Evolutionary conservation across 1,140 invertebrate genomes (phyloP), one percentile per base, ranked within the genome.

Genomic region (Euwallacea similis): DNA sequence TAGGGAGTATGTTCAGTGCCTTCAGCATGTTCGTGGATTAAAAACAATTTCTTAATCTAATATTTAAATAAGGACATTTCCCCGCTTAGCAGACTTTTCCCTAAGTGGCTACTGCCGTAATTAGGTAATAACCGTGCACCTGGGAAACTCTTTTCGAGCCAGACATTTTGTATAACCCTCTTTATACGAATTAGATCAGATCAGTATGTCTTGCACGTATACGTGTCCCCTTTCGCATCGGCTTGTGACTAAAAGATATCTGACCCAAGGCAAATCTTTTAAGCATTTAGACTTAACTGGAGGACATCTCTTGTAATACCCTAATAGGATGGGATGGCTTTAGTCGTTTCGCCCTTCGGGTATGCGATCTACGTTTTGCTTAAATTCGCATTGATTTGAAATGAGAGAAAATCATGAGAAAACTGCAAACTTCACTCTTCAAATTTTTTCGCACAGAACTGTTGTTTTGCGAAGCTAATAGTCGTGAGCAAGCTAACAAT

Each of bases 241-340:
- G 56, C 11, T 44, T 33, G 21, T 33, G 21, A 33, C 21, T 56
- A 42, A 56, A 58, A 68, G 55, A 68, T 68, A 33, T 59, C 66
- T 68, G 55, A 68, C 55, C 66, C 56, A 50, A 60, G 56, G 56
- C 55, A 60, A 68, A 68, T 68, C 66, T 68, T 68, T 68, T 68
- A 68, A 68, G 66, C 66, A 68, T 68, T 68, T 68, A 68, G 66
- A 47, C 55, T 68, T 68, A 68, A 68, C 55, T 68, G 66, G 33
- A 60, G 43, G 56, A 68, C 56, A 60, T 59, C 55, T 68, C 55
- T 68, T 68, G 55, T 60, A 68, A 68, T 55, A 55, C 64, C 53
- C 54, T 66, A 66, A 66, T 66, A 66, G 64, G 64, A 66, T 66
- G 47, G 54, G 64, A 66, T 55, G 54, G 53, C 64, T 66, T 66